Evolutionary conservation across 2,888 invertebrate species (phyloP).

Genomic region (Strigamia transsilvanica): DNA sequence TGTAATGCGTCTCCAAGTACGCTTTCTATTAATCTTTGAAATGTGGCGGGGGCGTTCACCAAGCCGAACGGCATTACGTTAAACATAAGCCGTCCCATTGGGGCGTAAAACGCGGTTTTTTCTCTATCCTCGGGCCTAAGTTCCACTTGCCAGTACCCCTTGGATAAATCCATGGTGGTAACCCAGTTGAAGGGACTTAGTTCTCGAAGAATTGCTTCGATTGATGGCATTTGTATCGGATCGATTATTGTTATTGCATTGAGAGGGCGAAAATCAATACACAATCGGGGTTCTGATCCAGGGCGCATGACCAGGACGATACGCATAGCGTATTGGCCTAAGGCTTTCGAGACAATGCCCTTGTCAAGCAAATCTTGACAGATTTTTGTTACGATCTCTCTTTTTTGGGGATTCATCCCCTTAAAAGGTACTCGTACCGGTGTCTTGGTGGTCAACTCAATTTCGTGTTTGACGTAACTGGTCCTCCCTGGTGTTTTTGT

Average conservation of each 20-base stretch:
- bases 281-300: neutral
- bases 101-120: neutral
- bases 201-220: neutral
- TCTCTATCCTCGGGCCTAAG: neutral
- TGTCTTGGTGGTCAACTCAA: neutral
- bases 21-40: neutral
- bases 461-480: neutral
- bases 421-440: neutral
- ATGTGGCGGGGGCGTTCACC: neutral
- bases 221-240: neutral
- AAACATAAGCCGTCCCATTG: neutral
- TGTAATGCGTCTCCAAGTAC: neutral
- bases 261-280: neutral
- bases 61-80: neutral
- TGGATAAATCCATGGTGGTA: neutral
- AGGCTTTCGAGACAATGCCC: neutral
- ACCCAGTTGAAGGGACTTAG: neutral
- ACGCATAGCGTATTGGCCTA: neutral
- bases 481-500: neutral
- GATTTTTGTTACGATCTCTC: neutral
- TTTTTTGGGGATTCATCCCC: neutral
- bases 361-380: neutral
- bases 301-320: neutral
- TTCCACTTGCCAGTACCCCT: slow-evolving; percentile 10
- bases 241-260: neutral